A percentile compares a stretch with the other conserved stretches of the same genome.
These are phyloP conservation scores for Antechinus stuartii DNA, from an alignment of 2,113 vertebrate genomes.

Conservation along the genomic window DNA sequence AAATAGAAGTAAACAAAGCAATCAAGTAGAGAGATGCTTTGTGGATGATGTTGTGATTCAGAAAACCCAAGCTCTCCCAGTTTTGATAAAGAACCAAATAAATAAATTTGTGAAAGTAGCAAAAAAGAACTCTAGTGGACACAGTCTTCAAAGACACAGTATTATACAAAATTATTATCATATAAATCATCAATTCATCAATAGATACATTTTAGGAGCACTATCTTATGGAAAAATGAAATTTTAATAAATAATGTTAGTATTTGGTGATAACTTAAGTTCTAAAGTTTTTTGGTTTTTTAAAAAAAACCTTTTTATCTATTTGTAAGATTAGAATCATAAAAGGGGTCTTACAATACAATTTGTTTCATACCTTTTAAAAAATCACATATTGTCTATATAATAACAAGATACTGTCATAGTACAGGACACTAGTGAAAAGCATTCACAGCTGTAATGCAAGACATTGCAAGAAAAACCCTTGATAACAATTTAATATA, in stretches of 20 bases:
- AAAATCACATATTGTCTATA: neutral
- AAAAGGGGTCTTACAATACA: neutral
- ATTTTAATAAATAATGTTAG: neutral
- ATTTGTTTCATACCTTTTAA: neutral
- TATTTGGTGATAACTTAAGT: neutral
- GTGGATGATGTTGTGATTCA: neutral
- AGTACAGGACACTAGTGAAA: neutral
- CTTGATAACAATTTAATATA: neutral
- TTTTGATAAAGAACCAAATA: neutral
- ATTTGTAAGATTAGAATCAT: neutral
- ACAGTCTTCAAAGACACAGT: neutral
- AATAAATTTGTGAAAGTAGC: neutral
- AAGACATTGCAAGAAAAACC: neutral
- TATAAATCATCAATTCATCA: neutral
- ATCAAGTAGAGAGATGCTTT: neutral
- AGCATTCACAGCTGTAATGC: neutral
- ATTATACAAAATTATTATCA: neutral
- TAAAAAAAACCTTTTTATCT: neutral
- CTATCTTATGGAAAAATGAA: neutral
- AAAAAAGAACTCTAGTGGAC: neutral
- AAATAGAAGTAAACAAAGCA: neutral
- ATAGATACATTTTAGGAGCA: neutral
- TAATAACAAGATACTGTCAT: neutral
- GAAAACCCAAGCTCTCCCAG: neutral
- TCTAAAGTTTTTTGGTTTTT: neutral